A percentile compares a stretch with the other conserved stretches of the same genome.
phyloP scores from a whole-genome alignment of 2,888 invertebrate genomes.

The Malacosoma neustria region DNA sequence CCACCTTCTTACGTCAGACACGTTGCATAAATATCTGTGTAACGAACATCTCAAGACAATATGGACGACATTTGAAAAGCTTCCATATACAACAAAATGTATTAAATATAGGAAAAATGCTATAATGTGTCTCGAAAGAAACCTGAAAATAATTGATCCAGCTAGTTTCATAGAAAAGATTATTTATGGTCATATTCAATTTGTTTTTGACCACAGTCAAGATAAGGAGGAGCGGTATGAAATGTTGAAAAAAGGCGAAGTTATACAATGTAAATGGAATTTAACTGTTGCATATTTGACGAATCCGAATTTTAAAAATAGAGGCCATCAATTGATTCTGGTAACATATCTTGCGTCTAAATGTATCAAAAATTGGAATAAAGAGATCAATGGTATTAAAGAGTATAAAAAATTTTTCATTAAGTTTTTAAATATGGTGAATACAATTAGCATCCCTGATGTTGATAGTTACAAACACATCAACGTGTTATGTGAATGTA shows the following conservation, averaged over 20 bases:
- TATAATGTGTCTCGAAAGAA: slow-evolving; percentile 15
- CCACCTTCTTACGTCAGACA: slow-evolving; percentile 14
- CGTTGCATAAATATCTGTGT: slow-evolving; percentile 20
- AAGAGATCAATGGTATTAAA: slow-evolving; percentile 10
- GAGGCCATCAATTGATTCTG: slow-evolving; percentile 11
- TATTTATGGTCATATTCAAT: slow-evolving; percentile 24
- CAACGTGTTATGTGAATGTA: slow-evolving; percentile 17
- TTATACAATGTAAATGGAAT: slow-evolving; percentile 24
- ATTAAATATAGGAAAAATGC: slow-evolving; percentile 17
- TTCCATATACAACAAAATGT: slow-evolving; percentile 23
- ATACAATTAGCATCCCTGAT: slow-evolving; percentile 2
- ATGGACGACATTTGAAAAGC: slow-evolving; percentile 28
- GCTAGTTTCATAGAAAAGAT: slow-evolving; percentile 22
- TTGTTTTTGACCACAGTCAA: slow-evolving; percentile 16
- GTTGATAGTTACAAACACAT: slow-evolving; percentile 5
- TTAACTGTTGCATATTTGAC: slow-evolving; percentile 19
- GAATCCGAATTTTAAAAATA: slow-evolving; percentile 12
- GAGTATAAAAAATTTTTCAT: slow-evolving; percentile 12
- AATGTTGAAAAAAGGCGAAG: slow-evolving; percentile 5
- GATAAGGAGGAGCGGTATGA: slow-evolving; percentile 6
- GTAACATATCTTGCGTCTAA: slow-evolving; percentile 16
- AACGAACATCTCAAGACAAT: slow-evolving; percentile 21
- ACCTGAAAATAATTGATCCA: neutral
- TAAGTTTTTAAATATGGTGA: slow-evolving; percentile 16
- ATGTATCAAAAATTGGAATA: slow-evolving; percentile 18